Evolutionary conservation across 2,888 invertebrate genomes (phyloP), one percentile per base, ranked within the genome.

Genomic region (Globia sparganii): DNA sequence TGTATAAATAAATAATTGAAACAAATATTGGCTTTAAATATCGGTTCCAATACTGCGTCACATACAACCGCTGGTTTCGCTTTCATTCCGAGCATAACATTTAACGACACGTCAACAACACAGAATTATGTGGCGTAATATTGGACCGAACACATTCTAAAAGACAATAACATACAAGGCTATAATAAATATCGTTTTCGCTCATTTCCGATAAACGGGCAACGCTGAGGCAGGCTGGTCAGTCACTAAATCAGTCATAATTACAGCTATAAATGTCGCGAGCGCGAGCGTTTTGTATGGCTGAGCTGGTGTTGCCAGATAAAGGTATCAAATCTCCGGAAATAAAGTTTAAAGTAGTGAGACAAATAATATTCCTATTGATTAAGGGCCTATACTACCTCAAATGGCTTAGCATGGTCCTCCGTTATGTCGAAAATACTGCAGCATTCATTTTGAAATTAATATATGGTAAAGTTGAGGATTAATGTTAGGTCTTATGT

Each of bases 191-290:
- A 86, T 43, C 58, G 75, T 37, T 70, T 81, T 86, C 75, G 67
- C 73, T 86, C 64, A 86, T 84, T 85, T 80, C 76, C 87, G 80
- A 86, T 86, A 79, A 83, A 88, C 70, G 83, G 81, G 77, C 77
- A 84, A 71, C 78, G 82, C 83, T 79, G 69, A 81, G 77, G 80
- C 87, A 86, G 78, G 79, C 74, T 75, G 85, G 80, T 71, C 78
- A 86, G 81, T 85, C 88, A 80, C 84, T 91, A 91, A 91, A 91
- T 91, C 91, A 90, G 89, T 88, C 84, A 89, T 91, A 90, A 91
- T 91, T 91, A 89, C 90, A 68, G 77, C 86, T 84, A 90, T 91
- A 91, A 90, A 88, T 84, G 87, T 78, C 78, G 73, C 78, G 77
- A 80, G 72, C 75, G 83, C 74, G 72, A 71, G 69, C 84, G 75